Evolutionary conservation across 2,113 vertebrate genomes (phyloP), one percentile per base, ranked within the genome.

Genomic region (Nothoprocta pentlandii): DNA sequence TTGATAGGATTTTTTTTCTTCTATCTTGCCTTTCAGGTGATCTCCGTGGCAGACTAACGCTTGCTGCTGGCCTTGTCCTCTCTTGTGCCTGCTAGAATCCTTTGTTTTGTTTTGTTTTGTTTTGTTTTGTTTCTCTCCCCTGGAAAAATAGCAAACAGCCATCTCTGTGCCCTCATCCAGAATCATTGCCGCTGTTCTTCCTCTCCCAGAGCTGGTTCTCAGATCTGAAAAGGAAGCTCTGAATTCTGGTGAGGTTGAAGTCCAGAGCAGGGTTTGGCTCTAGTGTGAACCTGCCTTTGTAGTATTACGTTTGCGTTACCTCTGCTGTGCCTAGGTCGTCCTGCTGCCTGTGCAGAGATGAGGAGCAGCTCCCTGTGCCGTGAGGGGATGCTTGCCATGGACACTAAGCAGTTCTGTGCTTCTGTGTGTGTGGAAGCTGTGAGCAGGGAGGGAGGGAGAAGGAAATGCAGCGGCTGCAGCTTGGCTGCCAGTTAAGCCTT

Each of bases 251-350:
- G 19, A 85, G 44, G 73, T 77, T 87, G 89, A 93, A 93, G 85
- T 89, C 70, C 46, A 76, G 70, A 94, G 78, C 49, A 58, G 87
- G 49, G 36, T 58, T 87, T 94, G 84, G 76, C 78, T 85, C 16
- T 4, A 69, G n/a, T 36, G 63, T 85, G 74, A 76, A 41, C 36
- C 70, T 69, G 26, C 49, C 70, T 96, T 69, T 76, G 25, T 47
- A 62, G 44, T 39, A 70, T 36, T 0, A 0, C 34, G 9, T 86
- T 89, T 93, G 53, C 44, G 59, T 51, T 84, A 13, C 61, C 36
- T 89, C 26, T 76, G 23, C 87, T 76, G 34, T 82, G 41, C 59
- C 75, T n/a, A 32, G 28, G 13, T 90, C 53, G 49, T 25, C 54
- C 54, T 91, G 78, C 39, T 68, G 28, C 36, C 58, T 71, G 81